Base-by-base conservation (phyloP, 2,797 vertebrate genomes). In the Phyllotis vaccarum region DNA sequence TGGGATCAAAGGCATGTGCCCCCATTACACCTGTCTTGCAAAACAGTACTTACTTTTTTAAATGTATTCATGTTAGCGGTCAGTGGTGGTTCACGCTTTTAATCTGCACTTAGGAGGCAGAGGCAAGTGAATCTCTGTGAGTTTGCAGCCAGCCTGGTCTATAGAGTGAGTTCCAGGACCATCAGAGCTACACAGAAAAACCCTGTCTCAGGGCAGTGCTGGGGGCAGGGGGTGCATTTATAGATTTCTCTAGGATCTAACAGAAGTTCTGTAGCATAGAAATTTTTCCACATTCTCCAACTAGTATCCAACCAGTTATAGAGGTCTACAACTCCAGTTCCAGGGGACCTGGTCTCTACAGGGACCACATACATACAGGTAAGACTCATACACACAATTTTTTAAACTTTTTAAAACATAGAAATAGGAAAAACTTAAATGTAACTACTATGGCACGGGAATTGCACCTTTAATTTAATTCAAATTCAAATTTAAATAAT, bases 401-500 rank as follows among this genome's bases (percentile, higher is more conserved):
- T 24, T 72, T 40, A 16, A n/a, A 82, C 13, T 24, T 40, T 40
- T 62, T 5, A 82, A 82, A 43, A 62, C 29, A 62, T 31, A 43
- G 37, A 40, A 72, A 72, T 40, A 72, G 17, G 64, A 96, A 52
- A 17, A 70, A 60, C 14, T 62, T 79, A 80, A 79, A 93, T 66
- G 37, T 74, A 19, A 37, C 13, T 11, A 82, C 29, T 49, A 1
- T 81, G 60, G 76, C 3, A 83, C n/a, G 94, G 22, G 9, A 89
- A 95, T 37, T 82, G 1, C 5, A 75, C 40, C 54, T 95, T 93
- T 49, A 64, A 66, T 92, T 94, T 58, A 78, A 93, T 75, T 96
- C 79, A 91, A 62, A 80, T 80, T 92, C 90, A 64, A 86, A 86
- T 80, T 76, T 86, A 89, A 93, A 91, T 70, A 85, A 58, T 19